Conservation (phyloP, 53 echinoderm and acorn worm genomes). For the Apostichopus leukothele region DNA sequence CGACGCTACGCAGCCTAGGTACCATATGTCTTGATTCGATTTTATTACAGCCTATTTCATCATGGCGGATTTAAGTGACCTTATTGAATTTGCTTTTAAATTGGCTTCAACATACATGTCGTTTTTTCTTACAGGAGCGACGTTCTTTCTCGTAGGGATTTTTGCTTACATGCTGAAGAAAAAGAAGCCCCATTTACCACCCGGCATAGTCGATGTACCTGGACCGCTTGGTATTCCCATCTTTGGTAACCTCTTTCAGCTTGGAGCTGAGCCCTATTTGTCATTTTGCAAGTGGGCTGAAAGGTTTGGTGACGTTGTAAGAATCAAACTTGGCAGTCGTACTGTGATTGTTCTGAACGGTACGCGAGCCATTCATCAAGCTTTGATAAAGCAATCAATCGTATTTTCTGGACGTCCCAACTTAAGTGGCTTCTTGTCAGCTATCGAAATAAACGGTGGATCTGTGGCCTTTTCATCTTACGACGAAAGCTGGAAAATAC, state of each 20-base stretch:
- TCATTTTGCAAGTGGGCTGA: conserved; percentile 59
- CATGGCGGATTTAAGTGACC: no score
- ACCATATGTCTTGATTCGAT: no score
- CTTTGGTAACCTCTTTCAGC: conserved; percentile 71
- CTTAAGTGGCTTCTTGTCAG: conserved; percentile 52
- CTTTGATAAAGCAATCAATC: conserved; percentile 61
- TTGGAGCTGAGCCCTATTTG: conserved; percentile 61
- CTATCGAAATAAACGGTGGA: conserved; percentile 1
- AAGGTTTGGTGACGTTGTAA: conserved; percentile 68
- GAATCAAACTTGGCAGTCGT: conserved; percentile 69
- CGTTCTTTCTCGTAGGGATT: no score
- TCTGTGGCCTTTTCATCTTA: conserved; percentile 65
- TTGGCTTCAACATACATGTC: no score
- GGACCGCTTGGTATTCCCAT: conserved; percentile 77
- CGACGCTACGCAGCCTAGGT: no score
- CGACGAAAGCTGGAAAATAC: conserved; percentile 70
- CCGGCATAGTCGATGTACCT: conserved; percentile 44
- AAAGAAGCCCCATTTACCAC: not conserved
- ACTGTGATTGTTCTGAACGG: conserved; percentile 81
- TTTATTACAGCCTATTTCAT: no score
- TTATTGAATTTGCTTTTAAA: no score
- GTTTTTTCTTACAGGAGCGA: no score
- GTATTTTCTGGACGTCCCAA: conserved; percentile 80
- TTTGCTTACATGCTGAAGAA: no score
- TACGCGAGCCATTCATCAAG: conserved; percentile 59